Percentiles rank a stretch among this genome's conserved stretches.
Conservation (phyloP, 2,797 vertebrate genomes). For the Hydrolagus colliei region DNA sequence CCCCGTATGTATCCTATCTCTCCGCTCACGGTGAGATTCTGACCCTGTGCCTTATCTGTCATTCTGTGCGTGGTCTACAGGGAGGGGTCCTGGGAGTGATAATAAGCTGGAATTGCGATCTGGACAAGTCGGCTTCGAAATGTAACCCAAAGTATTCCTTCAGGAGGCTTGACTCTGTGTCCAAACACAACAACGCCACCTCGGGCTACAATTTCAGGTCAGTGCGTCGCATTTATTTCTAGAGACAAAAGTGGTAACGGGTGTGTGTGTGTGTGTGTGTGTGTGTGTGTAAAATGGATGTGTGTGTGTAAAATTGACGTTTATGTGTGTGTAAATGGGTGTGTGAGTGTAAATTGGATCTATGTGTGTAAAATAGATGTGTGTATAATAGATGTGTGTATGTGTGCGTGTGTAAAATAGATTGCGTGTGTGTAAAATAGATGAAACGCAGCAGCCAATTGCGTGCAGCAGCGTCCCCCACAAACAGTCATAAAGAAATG, state of each 20-base stretch:
- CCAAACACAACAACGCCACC: conserved; percentile 54
- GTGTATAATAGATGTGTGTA: too few relatives aligned
- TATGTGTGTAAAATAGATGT: too few relatives aligned
- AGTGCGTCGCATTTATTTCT: not conserved
- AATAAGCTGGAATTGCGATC: conserved; percentile 80
- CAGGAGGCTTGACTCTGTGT: conserved; percentile 59
- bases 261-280: too few relatives aligned
- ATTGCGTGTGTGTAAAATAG: too few relatives aligned
- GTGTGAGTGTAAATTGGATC: too few relatives aligned
- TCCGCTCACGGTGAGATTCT: not conserved
- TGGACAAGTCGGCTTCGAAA: conserved; percentile 62
- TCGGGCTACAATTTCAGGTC: conserved; percentile 76
- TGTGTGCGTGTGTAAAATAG: too few relatives aligned
- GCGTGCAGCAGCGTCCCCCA: too few relatives aligned
- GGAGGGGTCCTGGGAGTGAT: conserved; percentile 77
- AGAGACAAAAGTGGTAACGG: not conserved
- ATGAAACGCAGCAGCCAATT: not conserved
- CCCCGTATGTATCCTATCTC: too few relatives aligned
- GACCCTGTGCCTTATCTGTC: not conserved
- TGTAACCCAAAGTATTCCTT: conserved; percentile 77
- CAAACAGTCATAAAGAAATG: too few relatives aligned
- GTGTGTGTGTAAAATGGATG: not conserved
- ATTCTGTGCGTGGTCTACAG: conserved; percentile 44
- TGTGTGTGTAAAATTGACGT: too few relatives aligned
- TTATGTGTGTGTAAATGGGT: too few relatives aligned